Conservation (phyloP, 2,888 invertebrate genomes). For the Leucoma salicis region DNA sequence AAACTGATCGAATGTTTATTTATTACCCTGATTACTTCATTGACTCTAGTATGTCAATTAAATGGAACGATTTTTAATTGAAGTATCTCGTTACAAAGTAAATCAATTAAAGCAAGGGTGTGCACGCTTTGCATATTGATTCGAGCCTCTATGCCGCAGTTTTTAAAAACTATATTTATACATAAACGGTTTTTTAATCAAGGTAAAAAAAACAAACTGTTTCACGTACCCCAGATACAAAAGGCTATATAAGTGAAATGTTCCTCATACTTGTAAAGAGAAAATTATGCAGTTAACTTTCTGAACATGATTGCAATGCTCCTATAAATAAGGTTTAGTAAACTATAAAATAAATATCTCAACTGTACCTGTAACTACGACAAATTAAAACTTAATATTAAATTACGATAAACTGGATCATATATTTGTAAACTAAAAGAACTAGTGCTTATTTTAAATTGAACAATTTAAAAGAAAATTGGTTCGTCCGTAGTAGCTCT, state of each 20-base stretch:
- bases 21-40: slow-evolving; percentile 41
- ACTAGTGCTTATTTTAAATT: too few species aligned
- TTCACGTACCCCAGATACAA: slow-evolving; percentile 9
- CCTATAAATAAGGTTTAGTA: slow-evolving; percentile 8
- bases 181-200: slow-evolving; percentile 31
- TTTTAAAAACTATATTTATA: slow-evolving; percentile 25
- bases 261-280: slow-evolving; percentile 12
- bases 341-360: too few species aligned
- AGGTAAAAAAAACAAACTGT: slow-evolving; percentile 21
- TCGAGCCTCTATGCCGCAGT: slow-evolving; percentile 44
- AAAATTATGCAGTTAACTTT: slow-evolving; percentile 18
- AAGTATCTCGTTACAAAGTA: slow-evolving; percentile 70
- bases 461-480: too few species aligned
- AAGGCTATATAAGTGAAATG: slow-evolving; percentile 14
- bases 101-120: slow-evolving; percentile 72
- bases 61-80: slow-evolving; percentile 67
- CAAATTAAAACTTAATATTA: too few species aligned
- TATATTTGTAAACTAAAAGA: too few species aligned
- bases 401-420: too few species aligned
- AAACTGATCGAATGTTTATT: slow-evolving; percentile 32
- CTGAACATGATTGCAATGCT: slow-evolving; percentile 8
- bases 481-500: too few species aligned
- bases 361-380: too few species aligned
- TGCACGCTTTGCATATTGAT: slow-evolving; percentile 54
- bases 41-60: slow-evolving; percentile 54